phyloP scores from a whole-genome alignment of 2,888 invertebrate species.

The Scotopteryx bipunctaria region DNA sequence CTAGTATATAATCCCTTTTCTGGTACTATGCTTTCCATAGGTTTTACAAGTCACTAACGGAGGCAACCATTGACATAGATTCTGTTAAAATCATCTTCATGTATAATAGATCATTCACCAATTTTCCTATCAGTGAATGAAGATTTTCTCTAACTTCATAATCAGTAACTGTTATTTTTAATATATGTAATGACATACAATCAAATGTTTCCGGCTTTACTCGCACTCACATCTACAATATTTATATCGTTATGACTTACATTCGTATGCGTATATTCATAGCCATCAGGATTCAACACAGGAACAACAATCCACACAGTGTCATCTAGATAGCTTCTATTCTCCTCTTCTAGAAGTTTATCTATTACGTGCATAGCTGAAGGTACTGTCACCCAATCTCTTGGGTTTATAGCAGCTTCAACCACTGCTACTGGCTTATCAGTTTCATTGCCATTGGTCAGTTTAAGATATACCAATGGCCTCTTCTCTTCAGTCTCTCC shows the following conservation, averaged over 20 bases:
- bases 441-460: conserved; percentile 56
- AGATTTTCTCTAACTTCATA: too few relatives aligned
- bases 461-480: conserved; percentile 72
- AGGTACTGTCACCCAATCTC: conserved; percentile 89
- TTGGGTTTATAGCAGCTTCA: conserved; percentile 85
- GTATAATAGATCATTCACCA: too few relatives aligned
- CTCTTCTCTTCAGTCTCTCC: conserved; percentile 56
- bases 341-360: conserved; percentile 79
- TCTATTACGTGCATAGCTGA: conserved; percentile 85
- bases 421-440: conserved; percentile 80
- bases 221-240: too few relatives aligned
- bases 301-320: conserved; percentile 88
- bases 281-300: conserved; percentile 88
- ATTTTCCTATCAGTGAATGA: too few relatives aligned
- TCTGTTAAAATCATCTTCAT: too few relatives aligned
- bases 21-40: too few relatives aligned
- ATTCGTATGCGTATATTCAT: conserved; percentile 84
- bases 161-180: too few relatives aligned
- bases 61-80: too few relatives aligned
- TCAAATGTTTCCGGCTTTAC: too few relatives aligned
- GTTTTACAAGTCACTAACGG: too few relatives aligned
- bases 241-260: conserved; percentile 64
- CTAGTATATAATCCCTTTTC: too few relatives aligned
- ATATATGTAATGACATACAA: too few relatives aligned
- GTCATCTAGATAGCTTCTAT: conserved; percentile 70